These are phyloP conservation scores for Himalopsyche tibetana DNA, from an alignment of 2,888 invertebrate species.

Conservation along the genomic window DNA sequence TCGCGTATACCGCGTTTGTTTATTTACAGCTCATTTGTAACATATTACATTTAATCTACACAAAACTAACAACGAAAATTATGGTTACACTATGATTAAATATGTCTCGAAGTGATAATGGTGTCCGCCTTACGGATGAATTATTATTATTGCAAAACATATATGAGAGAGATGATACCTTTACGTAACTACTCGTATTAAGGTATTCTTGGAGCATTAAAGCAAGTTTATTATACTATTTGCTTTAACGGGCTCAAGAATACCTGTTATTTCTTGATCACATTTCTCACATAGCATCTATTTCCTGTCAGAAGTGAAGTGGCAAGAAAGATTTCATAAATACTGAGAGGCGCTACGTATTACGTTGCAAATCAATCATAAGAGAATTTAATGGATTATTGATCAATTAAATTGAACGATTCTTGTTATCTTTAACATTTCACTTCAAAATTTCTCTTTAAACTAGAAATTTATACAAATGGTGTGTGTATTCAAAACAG, in stretches of 20 bases:
- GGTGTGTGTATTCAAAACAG: no score
- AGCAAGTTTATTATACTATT: no score
- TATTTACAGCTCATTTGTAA: no score
- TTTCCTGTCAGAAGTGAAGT: constrained; percentile 6
- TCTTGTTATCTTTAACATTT: no score
- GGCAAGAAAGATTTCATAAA: not conserved
- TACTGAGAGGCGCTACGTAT: not conserved
- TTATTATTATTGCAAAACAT: not conserved
- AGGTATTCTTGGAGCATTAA: no score
- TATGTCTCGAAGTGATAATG: not conserved
- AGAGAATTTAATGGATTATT: no score
- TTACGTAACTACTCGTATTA: not conserved
- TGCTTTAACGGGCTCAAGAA: not conserved
- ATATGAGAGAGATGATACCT: constrained; percentile 1
- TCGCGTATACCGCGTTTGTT: no score
- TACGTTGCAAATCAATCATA: not conserved
- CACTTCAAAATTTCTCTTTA: no score
- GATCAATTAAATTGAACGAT: no score
- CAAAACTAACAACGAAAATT: not conserved
- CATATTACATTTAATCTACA: no score
- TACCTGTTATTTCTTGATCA: not conserved
- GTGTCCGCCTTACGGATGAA: not conserved
- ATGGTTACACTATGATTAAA: not conserved
- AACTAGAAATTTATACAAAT: no score
- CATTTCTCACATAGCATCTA: not conserved